Percentiles rank a stretch among this genome's conserved stretches.
These are phyloP conservation scores for Butorides virescens DNA, from an alignment of 2,113 vertebrate genomes.

Conservation along the genomic window DNA sequence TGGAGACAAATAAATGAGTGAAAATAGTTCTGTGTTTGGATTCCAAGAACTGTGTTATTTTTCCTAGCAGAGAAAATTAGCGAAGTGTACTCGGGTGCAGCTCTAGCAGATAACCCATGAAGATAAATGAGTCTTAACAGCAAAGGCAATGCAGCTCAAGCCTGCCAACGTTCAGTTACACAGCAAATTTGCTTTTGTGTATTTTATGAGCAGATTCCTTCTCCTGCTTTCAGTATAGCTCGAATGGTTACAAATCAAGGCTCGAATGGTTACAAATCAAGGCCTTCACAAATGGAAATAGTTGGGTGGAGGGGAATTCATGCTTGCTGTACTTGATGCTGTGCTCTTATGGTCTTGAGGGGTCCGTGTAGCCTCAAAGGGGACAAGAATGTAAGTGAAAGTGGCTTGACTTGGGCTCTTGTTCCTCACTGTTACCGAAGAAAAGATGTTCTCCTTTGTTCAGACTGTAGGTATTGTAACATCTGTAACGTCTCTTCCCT, in stretches of 20 bases:
- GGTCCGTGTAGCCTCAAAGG: neutral
- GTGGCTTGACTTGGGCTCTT: neutral
- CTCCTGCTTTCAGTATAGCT: neutral
- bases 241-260: neutral
- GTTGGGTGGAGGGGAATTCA: neutral
- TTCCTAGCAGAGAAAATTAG: neutral
- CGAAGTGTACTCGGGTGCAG: neutral
- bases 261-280: neutral
- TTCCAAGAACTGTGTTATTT: neutral
- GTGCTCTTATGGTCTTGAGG: neutral
- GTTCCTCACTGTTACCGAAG: neutral
- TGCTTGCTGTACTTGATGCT: neutral
- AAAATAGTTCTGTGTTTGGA: neutral
- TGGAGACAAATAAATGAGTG: neutral
- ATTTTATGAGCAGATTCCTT: neutral
- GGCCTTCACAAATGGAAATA: neutral
- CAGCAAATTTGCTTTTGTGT: neutral
- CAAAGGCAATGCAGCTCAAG: neutral
- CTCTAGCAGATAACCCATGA: neutral
- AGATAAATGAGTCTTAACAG: constrained; percentile 1
- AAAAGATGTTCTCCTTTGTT: neutral
- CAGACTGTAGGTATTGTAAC: neutral
- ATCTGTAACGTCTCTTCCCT: neutral
- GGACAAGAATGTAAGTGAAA: neutral
- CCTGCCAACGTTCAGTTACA: neutral